Percentiles rank a stretch among this genome's conserved stretches.
Evolutionary conservation across 2,797 vertebrate genomes (phyloP).

Genomic region (Coendou prehensilis): DNA sequence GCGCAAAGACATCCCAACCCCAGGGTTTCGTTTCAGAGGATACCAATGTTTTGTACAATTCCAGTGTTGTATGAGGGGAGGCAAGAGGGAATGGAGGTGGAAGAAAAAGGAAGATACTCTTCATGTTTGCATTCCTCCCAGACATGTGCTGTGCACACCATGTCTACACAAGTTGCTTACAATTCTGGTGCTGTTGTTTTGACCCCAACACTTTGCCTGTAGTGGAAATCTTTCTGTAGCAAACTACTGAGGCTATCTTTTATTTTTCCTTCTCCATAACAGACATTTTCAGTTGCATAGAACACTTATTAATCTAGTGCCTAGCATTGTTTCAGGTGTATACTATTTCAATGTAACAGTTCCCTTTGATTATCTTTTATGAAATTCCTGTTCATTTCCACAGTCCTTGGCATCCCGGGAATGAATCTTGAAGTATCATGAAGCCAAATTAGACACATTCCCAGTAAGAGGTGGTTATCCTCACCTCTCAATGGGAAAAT

Average conservation of each 20-base stretch:
- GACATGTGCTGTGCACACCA: neutral
- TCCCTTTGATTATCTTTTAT: neutral
- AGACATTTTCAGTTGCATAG: neutral
- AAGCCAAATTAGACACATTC: neutral
- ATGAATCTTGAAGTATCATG: neutral
- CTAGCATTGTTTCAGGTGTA: neutral
- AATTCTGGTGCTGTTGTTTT: conserved; percentile 58
- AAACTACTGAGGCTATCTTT: neutral
- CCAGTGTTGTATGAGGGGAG: conserved; percentile 74
- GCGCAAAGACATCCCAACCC: neutral
- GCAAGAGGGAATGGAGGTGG: neutral
- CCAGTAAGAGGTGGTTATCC: neutral
- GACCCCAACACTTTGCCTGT: neutral
- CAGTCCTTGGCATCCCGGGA: neutral
- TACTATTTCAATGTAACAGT: neutral
- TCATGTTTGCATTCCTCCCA: conserved; percentile 69
- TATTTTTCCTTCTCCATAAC: neutral
- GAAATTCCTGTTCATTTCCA: neutral
- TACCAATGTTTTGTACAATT: conserved; percentile 78
- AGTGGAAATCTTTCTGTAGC: neutral
- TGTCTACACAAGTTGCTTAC: conserved; percentile 62
- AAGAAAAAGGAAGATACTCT: neutral
- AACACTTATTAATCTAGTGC: neutral
- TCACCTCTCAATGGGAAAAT: neutral
- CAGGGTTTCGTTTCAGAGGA: conserved; percentile 75